Conservation (phyloP, 1,140 invertebrate genomes). For the Brachionus rotundiformis region DNA sequence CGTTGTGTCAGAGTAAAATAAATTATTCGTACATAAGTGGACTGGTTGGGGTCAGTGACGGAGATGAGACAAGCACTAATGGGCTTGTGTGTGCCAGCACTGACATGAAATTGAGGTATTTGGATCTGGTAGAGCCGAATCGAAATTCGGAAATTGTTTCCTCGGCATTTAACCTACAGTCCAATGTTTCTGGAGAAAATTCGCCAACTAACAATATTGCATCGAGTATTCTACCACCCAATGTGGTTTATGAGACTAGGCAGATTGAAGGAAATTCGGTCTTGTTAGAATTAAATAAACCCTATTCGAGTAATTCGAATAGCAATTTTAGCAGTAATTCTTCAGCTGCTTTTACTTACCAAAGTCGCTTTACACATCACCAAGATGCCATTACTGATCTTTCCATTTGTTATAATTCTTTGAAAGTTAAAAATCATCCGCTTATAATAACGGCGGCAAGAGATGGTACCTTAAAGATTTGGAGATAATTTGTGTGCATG, state of each 20-base stretch:
- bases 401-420: slow-evolving; percentile 35
- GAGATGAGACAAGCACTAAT: slow-evolving; percentile 1
- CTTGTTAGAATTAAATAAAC: neutral
- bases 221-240: neutral
- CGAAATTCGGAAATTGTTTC: slow-evolving; percentile 14
- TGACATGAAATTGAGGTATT: slow-evolving; percentile 27
- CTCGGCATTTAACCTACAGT: slow-evolving; percentile 39
- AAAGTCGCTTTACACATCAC: slow-evolving; percentile 39
- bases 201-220: neutral
- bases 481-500: slow-evolving; percentile 18
- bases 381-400: slow-evolving; percentile 44
- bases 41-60: neutral
- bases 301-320: neutral
- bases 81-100: slow-evolving; percentile 17
- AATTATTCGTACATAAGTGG: slow-evolving; percentile 8
- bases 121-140: slow-evolving; percentile 16
- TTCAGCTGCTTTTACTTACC: slow-evolving; percentile 31
- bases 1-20: slow-evolving; percentile 34
- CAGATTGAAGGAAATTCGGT: slow-evolving; percentile 39
- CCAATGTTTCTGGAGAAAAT: neutral
- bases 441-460: neutral
- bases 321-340: neutral
- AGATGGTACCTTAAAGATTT: slow-evolving; percentile 49
- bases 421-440: slow-evolving; percentile 35
- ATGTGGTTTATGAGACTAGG: neutral